Conservation (phyloP, 2,797 vertebrate species). For the Rhinichthys osculus region DNA sequence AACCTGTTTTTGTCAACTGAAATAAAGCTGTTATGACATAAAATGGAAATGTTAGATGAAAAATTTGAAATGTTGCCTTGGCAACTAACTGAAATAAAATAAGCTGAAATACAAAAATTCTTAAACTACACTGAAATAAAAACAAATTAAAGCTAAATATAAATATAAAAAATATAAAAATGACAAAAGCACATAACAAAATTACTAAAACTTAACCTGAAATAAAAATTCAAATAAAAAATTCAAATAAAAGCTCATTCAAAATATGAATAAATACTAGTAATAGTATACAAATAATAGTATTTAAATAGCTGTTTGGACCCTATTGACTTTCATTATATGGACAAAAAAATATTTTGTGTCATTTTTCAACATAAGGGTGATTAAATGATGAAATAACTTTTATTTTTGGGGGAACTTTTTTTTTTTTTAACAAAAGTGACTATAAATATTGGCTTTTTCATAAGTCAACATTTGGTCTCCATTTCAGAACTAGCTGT, state of each 20-base stretch:
- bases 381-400: neutral
- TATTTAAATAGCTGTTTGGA: neutral
- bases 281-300: neutral
- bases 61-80: neutral
- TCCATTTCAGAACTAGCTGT: conserved; percentile 31
- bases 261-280: neutral
- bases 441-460: neutral
- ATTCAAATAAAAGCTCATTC: neutral
- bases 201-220: neutral
- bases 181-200: neutral
- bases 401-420: neutral
- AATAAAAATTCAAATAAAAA: neutral
- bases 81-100: neutral
- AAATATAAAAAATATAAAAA: neutral
- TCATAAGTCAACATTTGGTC: conserved; percentile 33
- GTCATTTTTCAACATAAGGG: neutral
- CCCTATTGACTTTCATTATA: neutral
- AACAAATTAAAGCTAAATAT: neutral
- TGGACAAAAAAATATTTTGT: neutral
- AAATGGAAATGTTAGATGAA: neutral
- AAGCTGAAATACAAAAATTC: neutral
- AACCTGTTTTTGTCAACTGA: neutral
- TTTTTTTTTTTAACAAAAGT: neutral
- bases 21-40: neutral
- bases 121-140: neutral